phyloP scores from a whole-genome alignment of 2,797 vertebrate species.

The Hylomyscus alleni region DNA sequence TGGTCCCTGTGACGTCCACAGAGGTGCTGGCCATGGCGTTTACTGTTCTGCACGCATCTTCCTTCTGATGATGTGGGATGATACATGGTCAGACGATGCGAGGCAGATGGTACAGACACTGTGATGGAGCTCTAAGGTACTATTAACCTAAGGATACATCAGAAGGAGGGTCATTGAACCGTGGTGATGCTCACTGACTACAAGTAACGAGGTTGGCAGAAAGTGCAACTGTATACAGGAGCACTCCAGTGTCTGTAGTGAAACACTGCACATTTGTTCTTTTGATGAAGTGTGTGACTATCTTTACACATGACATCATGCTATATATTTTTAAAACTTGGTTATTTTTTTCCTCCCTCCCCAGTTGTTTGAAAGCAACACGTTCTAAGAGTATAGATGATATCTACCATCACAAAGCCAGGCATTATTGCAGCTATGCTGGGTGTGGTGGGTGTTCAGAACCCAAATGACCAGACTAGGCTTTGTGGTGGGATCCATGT shows the following conservation, averaged over 20 bases:
- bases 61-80: background rate
- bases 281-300: background rate
- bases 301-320: background rate
- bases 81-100: background rate
- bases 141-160: background rate
- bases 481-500: background rate
- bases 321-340: background rate
- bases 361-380: background rate
- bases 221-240: background rate
- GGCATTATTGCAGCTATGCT: background rate
- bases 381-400: background rate
- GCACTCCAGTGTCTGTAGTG: background rate
- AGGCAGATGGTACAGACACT: background rate
- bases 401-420: background rate
- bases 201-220: background rate
- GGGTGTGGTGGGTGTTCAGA: background rate
- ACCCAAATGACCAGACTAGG: background rate
- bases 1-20: background rate
- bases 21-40: background rate
- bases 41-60: background rate
- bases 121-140: background rate
- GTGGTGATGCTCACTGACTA: background rate
- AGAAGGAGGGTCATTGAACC: background rate
- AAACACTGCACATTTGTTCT: background rate
- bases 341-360: background rate